phyloP scores from a whole-genome alignment of 2,113 vertebrate species.

The Ceyx margarethae region DNA sequence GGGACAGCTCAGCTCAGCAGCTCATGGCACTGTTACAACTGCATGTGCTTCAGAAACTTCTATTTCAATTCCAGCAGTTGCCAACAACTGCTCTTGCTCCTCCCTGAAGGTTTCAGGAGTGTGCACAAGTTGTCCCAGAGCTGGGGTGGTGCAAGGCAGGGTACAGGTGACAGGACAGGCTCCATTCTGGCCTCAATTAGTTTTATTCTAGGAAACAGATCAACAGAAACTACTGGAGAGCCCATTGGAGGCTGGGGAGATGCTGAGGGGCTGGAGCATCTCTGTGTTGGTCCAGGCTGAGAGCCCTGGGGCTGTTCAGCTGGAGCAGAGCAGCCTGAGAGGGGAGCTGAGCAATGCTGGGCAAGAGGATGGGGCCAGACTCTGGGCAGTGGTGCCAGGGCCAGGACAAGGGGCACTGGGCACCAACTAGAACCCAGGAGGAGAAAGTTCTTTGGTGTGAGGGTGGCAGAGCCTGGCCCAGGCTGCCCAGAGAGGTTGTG shows the following conservation, averaged over 20 bases:
- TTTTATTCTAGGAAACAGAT: not conserved
- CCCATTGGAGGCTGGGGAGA: too few species aligned
- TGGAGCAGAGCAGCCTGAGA: not conserved
- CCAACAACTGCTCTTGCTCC: not conserved
- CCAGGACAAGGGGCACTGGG: too few species aligned
- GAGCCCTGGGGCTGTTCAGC: too few species aligned
- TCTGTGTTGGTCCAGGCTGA: too few species aligned
- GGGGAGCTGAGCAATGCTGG: not conserved
- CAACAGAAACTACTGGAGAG: not conserved
- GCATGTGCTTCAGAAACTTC: accelerated
- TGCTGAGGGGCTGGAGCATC: too few species aligned
- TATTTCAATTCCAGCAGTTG: not conserved
- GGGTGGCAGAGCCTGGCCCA: too few species aligned
- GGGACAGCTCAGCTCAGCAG: not conserved
- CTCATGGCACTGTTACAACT: not conserved
- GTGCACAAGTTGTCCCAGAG: not conserved
- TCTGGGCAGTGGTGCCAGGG: too few species aligned
- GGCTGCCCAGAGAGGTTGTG: too few species aligned
- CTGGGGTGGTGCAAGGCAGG: not conserved
- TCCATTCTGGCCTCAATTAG: not conserved
- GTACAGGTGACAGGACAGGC: not conserved
- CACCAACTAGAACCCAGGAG: too few species aligned
- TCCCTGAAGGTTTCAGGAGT: not conserved
- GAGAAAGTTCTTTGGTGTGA: too few species aligned
- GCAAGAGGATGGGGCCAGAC: too few species aligned